Base-by-base conservation (phyloP, 2,113 vertebrate genomes). In the Macquaria ambigua region DNA sequence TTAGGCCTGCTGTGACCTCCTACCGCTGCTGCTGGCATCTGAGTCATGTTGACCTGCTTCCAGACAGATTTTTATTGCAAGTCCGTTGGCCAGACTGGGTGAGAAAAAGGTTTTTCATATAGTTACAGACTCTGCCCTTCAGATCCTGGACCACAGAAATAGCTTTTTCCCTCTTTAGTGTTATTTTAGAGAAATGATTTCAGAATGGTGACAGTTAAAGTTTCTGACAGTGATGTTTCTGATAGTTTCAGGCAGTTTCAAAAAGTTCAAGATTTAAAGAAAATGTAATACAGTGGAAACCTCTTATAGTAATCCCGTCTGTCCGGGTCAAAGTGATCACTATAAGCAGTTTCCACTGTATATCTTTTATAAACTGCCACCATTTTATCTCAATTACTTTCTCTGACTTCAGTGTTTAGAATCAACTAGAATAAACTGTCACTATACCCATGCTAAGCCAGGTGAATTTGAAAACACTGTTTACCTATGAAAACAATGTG, bases 41-140 rank as follows among this genome's bases (percentile, higher is more conserved):
- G 28, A 28, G 59, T 62, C 64, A 9, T 50, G 70, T 83, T 46
- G 59, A 84, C 74, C 89, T 18, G 80, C 92, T 90, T 46, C 87
- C 84, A 93, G 92, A 87, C 74, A 73, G 20, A 23, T 78, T 93
- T 94, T 93, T 93, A 94, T 95, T 95, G 72, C 83, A 8, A 59
- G 28, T 68, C 83, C 37, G 6, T 64, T 41, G 82, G 79, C 77
- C 64, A 52, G 71, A 69, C 50, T 64, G 79, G 25, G n/a, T 48
- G 79, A 64, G 68, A 91, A 83, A 85, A 70, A 84, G 41, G 18
- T 82, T 58, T 87, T 84, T 90, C 76, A 87, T 84, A 78, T 81
- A 43, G 64, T 67, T 64, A 23, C 3, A 48, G 64, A 63, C 53
- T 64, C 4, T 34, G 74, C 72, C 77, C 62, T 67, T 72, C 75